Base-by-base conservation (phyloP, 1,140 invertebrate species). In the Gonatopus flavifemur region DNA sequence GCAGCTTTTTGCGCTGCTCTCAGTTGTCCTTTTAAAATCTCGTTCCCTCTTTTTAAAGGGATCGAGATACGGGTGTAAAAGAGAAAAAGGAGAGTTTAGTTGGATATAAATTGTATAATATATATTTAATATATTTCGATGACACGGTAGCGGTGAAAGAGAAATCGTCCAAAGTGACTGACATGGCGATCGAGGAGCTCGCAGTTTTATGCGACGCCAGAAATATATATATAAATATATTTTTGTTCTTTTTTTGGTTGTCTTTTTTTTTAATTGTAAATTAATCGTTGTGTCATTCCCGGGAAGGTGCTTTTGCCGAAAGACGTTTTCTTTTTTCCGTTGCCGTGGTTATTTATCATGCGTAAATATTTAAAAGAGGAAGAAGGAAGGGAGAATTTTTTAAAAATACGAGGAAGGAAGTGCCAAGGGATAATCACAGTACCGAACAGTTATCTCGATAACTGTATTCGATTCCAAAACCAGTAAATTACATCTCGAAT, bases 101-200 rank as follows among this genome's bases (percentile, higher is more conserved):
- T 55, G 64, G 67, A 64, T 75, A 68, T 63, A 71, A 76, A 77
- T 75, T 76, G 72, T 77, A 76, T 76, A 72, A 70, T 75, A 77
- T n/a, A n/a, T 76, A 77, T 67, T 72, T 77, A 76, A 76, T 76
- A 76, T 76, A 77, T 77, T 75, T 69, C 61, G 66, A 67, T 41
- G 52, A 60, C 57, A 59, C 63, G 69, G 51, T 7, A 43, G 53
- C 39, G 53, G 52, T 42, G 25, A 20, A 31, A 32, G 45, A 38
- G n/a, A n/a, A n/a, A n/a, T n/a, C n/a, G n/a, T 35, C 45, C 46
- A 47, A 20, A 51, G 38, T 24, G 6, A 25, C 39, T 49, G 52
- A 56, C 48, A 50, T 13, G 53, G 45, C 33, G 49, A 33, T 58
- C 48, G 59, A 46, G n/a, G n/a, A n/a, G 55, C 59, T 70, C 69